Percentiles rank a stretch among this genome's conserved stretches.
phyloP scores from a whole-genome alignment of 2,797 vertebrate species.

The Gadopsis marmoratus region DNA sequence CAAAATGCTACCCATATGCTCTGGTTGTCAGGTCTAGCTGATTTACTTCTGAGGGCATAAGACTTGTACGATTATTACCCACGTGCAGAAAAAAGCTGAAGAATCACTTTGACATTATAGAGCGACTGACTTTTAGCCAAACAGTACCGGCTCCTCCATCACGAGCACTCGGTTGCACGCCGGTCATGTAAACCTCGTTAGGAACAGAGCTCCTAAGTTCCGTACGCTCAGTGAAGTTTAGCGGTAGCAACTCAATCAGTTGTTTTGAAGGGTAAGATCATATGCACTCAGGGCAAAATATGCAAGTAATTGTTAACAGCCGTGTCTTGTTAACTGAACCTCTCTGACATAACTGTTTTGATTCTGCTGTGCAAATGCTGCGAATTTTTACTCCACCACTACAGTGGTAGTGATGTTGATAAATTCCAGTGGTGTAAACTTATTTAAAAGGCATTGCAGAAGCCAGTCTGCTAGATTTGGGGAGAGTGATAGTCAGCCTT shows the following conservation, averaged over 20 bases:
- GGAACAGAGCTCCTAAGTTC: slow-evolving; percentile 56
- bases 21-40: slow-evolving; percentile 25
- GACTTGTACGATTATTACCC: slow-evolving; percentile 30
- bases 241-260: slow-evolving; percentile 24
- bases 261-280: slow-evolving; percentile 34
- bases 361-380: slow-evolving; percentile 5
- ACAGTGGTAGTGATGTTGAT: not conserved
- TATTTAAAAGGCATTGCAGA: not conserved
- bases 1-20: slow-evolving; percentile 26
- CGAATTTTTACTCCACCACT: not conserved
- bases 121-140: slow-evolving; percentile 10
- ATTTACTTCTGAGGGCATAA: slow-evolving; percentile 26
- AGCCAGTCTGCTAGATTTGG: not conserved
- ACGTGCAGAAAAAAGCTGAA: slow-evolving; percentile 2
- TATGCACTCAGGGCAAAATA: slow-evolving; percentile 27
- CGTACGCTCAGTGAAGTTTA: slow-evolving; percentile 41
- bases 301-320: slow-evolving; percentile 41
- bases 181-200: slow-evolving; percentile 45
- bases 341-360: slow-evolving; percentile 14
- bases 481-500: not conserved
- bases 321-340: slow-evolving; percentile 21
- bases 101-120: slow-evolving; percentile 12
- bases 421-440: not conserved
- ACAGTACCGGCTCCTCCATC: slow-evolving; percentile 42
- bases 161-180: slow-evolving; percentile 5